Conservation (phyloP, 2,888 invertebrate species). For the Harpalus rubripes region DNA sequence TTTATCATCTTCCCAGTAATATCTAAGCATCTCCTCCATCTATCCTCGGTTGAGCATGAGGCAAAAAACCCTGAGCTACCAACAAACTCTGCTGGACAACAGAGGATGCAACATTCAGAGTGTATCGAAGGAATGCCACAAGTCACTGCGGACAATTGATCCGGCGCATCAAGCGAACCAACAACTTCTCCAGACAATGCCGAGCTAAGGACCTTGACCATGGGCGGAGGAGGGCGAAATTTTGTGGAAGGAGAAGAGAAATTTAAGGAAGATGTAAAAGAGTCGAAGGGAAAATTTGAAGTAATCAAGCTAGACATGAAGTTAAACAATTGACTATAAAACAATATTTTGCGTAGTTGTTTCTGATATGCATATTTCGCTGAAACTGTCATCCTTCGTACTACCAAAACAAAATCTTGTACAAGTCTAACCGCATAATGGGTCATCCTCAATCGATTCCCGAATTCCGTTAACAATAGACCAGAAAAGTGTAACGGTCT, state of each 20-base stretch:
- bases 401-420: too few relatives aligned
- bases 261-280: not conserved
- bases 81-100: not conserved
- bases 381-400: too few relatives aligned
- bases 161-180: constrained; percentile 33
- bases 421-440: too few relatives aligned
- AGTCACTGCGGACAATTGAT: constrained; percentile 46
- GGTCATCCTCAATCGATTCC: too few relatives aligned
- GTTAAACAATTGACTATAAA: not conserved
- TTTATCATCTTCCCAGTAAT: too few relatives aligned
- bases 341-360: too few relatives aligned
- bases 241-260: not conserved
- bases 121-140: constrained; percentile 36
- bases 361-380: too few relatives aligned
- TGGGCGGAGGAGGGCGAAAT: not conserved
- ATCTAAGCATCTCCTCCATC: too few relatives aligned
- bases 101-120: not conserved
- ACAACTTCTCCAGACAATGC: constrained; percentile 50
- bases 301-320: not conserved
- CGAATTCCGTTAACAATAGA: too few relatives aligned
- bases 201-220: constrained; percentile 26
- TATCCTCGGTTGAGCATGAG: too few relatives aligned
- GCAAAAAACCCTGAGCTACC: not conserved
- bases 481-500: too few relatives aligned
- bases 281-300: not conserved